These are phyloP conservation scores for Acleris emargana DNA, from an alignment of 2,888 invertebrate species.

Conservation along the genomic window DNA sequence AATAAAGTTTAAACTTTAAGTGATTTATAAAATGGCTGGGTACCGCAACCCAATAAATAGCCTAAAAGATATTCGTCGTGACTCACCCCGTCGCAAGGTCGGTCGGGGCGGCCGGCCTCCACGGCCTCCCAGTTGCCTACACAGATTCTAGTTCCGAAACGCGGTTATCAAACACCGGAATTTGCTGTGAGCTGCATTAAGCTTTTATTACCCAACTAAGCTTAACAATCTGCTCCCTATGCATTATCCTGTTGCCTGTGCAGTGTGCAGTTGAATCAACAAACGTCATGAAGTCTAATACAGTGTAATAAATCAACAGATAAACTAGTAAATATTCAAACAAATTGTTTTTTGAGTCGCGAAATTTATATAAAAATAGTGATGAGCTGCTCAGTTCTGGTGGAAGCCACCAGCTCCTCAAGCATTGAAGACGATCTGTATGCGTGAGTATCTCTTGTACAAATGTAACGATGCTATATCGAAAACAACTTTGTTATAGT, in stretches of 20 bases:
- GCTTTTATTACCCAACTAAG: not conserved
- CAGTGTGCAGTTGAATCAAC: no score
- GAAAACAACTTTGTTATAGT: constrained; percentile 16
- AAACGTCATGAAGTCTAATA: no score
- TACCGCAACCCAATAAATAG: no score
- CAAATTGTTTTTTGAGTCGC: constrained; percentile 11
- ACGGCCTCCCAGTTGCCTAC: constrained; percentile 41
- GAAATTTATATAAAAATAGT: constrained; percentile 42
- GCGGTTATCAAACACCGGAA: constrained; percentile 43
- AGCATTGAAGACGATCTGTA: constrained; percentile 65
- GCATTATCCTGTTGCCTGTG: no score
- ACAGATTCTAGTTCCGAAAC: constrained; percentile 57
- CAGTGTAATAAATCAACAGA: not conserved
- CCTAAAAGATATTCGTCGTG: not conserved
- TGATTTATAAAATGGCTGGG: no score
- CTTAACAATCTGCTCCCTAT: not conserved
- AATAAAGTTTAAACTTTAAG: no score
- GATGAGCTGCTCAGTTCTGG: constrained; percentile 63
- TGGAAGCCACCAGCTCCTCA: constrained; percentile 67
- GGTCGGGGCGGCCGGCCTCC: constrained; percentile 35
- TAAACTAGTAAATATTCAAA: constrained; percentile 16
- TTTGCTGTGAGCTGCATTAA: constrained; percentile 27
- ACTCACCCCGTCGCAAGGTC: constrained; percentile 41
- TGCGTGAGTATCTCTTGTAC: constrained; percentile 59
- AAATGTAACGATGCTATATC: no score